Evolutionary conservation across 2,797 vertebrate genomes (phyloP), one percentile per base, ranked within the genome.

Genomic region (Ictinia mississippiensis): DNA sequence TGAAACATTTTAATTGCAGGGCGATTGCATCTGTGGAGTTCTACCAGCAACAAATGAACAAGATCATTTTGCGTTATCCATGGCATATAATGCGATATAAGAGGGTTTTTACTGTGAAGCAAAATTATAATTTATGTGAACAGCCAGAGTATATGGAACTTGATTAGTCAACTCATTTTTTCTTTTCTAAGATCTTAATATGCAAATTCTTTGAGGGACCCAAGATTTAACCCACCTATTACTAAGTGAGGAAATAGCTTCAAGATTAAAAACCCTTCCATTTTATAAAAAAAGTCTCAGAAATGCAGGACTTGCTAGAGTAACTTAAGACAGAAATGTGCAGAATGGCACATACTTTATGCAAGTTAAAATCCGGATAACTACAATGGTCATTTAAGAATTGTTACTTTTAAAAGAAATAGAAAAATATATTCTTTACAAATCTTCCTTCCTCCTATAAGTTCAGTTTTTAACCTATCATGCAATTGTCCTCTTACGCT

Each of bases 401-500:
- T 2, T 52, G 28, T 16, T 40, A n/a, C 31, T 79, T 40, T 58
- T 31, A 47, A 61, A 66, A n/a, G 29, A 52, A 79, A 59, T 9
- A 14, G 20, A 72, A 65, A 61, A 28, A 47, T 13, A 20, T 3
- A 40, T 26, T n/a, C 35, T 49, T 49, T 25, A 35, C 10, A 47
- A 20, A 63, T 26, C 55, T 44, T 23, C 40, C 44, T 23, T 74
- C 45, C n/a, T 78, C 44, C 23, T 35, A 1, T 26, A 50, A 3
- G 9, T 19, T 35, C 21, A 31, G 25, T 5, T 65, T 65, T 25
- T n/a, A 44, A 33, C 19, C 13, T 15, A 29, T 20, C 16, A 4
- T 2, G 11, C n/a, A n/a, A 14, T 3, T 8, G 6, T 17, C 28
- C 65, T 44, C 44, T 33, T 19, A 49, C 2, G 1, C 22, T 11